Evolutionary conservation across 1,140 invertebrate species (phyloP).

Genomic region (Heterodera schachtii): DNA sequence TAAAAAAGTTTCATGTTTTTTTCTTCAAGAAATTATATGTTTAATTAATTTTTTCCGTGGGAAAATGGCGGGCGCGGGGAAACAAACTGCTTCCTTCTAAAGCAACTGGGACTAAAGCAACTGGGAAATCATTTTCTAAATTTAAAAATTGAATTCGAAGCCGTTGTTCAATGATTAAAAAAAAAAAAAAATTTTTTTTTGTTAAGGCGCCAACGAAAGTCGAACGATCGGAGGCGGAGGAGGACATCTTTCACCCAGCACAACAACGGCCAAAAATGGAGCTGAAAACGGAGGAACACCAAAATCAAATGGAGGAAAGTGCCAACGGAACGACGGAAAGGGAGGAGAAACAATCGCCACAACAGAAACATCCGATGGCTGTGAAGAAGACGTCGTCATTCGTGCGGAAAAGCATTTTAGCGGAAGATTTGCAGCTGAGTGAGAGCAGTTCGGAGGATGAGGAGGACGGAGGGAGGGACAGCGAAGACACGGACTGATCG

Average conservation of each 20-base stretch:
- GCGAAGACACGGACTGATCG: not conserved
- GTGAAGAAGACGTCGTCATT: conserved; percentile 2
- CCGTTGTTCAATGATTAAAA: too few species aligned
- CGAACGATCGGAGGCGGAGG: not conserved
- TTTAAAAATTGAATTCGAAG: too few species aligned
- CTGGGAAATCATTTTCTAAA: too few species aligned
- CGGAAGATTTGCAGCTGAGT: conserved; percentile 27
- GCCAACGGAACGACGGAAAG: not conserved
- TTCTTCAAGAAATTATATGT: too few species aligned
- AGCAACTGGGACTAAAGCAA: too few species aligned
- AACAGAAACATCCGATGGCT: not conserved
- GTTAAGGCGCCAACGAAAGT: not conserved
- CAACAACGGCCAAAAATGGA: not conserved
- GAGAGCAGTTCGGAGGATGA: conserved; percentile 19
- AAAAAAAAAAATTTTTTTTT: not conserved
- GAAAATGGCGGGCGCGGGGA: too few species aligned
- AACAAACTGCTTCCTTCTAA: too few species aligned
- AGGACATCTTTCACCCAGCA: not conserved
- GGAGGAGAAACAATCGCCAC: not conserved
- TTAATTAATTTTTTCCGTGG: too few species aligned
- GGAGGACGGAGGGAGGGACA: not conserved
- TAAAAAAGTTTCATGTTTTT: too few species aligned
- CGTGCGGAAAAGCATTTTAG: conserved; percentile 25
- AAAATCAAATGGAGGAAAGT: not conserved
- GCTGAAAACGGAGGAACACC: conserved; percentile 13